These are phyloP conservation scores for Thunnus albacares DNA, from an alignment of 2,797 vertebrate genomes.

Conservation along the genomic window DNA sequence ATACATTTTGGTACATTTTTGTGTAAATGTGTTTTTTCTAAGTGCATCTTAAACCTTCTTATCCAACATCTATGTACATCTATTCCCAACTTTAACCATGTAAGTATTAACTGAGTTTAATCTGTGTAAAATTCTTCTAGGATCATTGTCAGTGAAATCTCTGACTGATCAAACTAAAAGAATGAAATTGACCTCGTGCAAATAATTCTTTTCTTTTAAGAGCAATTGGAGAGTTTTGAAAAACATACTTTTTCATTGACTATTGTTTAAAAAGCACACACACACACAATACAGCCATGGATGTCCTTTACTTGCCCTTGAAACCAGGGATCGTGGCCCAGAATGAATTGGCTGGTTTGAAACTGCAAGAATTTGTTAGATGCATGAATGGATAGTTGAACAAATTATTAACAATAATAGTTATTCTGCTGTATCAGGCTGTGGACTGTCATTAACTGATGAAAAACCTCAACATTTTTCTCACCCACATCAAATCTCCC, in stretches of 20 bases:
- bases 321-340: background rate
- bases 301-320: background rate
- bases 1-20: background rate
- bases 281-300: too few relatives aligned
- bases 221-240: background rate
- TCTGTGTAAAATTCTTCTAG: background rate
- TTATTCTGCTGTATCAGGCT: background rate
- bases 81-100: background rate
- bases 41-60: background rate
- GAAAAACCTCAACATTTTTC: background rate
- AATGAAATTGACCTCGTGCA: background rate
- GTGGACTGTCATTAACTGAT: background rate
- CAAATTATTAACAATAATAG: background rate
- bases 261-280: background rate
- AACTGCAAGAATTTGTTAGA: background rate
- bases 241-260: background rate
- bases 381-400: background rate
- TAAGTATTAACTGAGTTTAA: background rate
- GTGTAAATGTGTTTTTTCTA: background rate
- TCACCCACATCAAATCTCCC: background rate
- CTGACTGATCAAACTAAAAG: background rate
- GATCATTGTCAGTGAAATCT: background rate
- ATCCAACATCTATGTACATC: background rate
- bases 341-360: background rate
- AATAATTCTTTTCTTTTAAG: background rate